Percentiles rank a stretch among this genome's conserved stretches.
Evolutionary conservation across 2,113 vertebrate genomes (phyloP).

Genomic region (Galbula dea): DNA sequence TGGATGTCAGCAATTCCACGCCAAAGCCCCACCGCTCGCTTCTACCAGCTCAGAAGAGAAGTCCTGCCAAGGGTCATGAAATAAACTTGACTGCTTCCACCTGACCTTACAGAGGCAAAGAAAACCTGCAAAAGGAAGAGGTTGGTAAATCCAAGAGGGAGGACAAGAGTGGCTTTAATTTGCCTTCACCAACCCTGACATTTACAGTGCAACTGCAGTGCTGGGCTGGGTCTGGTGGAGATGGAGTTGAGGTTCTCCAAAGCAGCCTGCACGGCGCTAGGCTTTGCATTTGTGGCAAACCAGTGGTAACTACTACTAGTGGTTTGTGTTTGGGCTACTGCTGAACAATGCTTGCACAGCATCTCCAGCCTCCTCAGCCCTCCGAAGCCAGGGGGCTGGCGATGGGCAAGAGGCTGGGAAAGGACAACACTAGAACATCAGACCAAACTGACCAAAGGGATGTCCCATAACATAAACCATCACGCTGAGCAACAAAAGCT

Average conservation of each 20-base stretch:
- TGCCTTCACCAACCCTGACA: not conserved
- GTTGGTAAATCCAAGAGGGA: not conserved
- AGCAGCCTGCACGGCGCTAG: fast-evolving
- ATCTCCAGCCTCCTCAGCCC: not conserved
- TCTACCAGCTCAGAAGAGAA: conserved; percentile 99
- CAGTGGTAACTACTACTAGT: fast-evolving
- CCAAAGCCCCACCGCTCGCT: conserved; percentile 21
- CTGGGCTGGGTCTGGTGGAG: not conserved
- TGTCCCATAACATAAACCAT: not conserved
- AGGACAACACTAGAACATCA: not conserved
- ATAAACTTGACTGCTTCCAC: conserved; percentile 98
- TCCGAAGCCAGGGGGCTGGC: not conserved
- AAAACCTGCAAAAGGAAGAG: conserved; percentile 82
- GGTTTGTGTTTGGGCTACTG: not conserved
- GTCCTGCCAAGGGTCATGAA: conserved; percentile 98
- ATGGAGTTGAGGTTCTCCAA: not conserved
- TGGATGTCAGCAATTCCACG: conserved; percentile 62
- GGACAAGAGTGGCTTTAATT: not conserved
- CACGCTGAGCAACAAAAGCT: not conserved
- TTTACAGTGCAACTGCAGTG: not conserved
- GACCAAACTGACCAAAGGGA: not conserved
- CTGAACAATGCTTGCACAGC: not conserved
- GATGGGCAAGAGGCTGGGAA: not conserved
- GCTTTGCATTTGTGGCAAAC: not conserved
- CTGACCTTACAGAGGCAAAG: conserved; percentile 95